These are phyloP conservation scores for Gambusia holbrooki DNA, from an alignment of 2,113 vertebrate genomes.

Conservation along the genomic window DNA sequence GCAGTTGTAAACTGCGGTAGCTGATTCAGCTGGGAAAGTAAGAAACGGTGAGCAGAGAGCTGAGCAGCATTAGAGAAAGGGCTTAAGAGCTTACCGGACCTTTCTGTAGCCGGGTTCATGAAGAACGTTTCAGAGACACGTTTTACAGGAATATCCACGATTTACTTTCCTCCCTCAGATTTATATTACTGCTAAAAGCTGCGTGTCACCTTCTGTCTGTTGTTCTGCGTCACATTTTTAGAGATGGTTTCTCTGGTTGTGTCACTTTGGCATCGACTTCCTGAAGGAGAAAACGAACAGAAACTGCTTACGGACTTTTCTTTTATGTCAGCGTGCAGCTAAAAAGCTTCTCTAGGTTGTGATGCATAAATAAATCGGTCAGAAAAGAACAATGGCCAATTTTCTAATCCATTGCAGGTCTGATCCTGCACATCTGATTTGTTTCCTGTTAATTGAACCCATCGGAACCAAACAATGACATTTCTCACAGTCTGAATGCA, in stretches of 20 bases:
- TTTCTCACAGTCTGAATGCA: too few relatives aligned
- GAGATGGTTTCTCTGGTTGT: neutral
- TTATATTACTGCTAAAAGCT: neutral
- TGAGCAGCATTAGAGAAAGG: conserved; percentile 27
- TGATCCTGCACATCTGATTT: neutral
- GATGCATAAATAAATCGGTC: neutral
- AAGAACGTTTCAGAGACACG: conserved; percentile 9
- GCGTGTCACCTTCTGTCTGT: too few relatives aligned
- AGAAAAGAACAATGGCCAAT: too few relatives aligned
- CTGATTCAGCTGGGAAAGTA: conserved; percentile 2
- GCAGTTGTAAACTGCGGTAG: neutral
- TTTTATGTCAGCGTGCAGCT: neutral
- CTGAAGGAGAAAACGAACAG: neutral
- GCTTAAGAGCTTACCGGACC: conserved; percentile 44
- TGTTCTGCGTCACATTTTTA: neutral
- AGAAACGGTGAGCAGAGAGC: conserved; percentile 7
- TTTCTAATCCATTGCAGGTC: neutral
- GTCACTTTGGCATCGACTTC: neutral
- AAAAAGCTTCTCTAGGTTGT: neutral
- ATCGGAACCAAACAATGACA: neutral
- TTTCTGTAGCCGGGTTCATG: conserved; percentile 29
- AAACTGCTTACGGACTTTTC: neutral
- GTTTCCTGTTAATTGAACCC: neutral
- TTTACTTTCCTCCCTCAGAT: conserved; percentile 11
- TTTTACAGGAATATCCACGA: conserved; percentile 10